Base-by-base conservation (phyloP, 2,888 invertebrate genomes). In the Ametastegia equiseti region DNA sequence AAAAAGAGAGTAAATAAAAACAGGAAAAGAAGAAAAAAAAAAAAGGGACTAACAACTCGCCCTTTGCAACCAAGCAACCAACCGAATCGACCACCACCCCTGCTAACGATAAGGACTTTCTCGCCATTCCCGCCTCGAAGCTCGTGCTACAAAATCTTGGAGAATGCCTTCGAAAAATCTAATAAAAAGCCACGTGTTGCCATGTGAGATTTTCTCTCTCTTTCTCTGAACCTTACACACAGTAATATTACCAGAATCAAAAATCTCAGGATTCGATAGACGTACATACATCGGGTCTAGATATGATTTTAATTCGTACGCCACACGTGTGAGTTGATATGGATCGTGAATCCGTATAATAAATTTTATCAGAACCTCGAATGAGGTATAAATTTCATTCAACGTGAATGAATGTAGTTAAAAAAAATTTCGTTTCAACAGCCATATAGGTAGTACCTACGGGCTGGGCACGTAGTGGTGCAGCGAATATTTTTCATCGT, bases 151-250 rank as follows among this genome's bases (percentile, higher is more conserved):
- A 33, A 73, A 47, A 75, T 45, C 45, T 42, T 42, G 19, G 27
- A 36, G 54, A 54, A 75, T 54, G 19, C 30, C n/a, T 33, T 50
- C 3, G 54, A 33, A 54, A 75, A 75, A 75, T 75, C 19, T 75
- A 54, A 75, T 75, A 75, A 36, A 75, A 75, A 54, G 19, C 73
- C 50, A 54, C 19, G 73, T 50, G 73, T 33, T 75, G 36, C 73
- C 73, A 54, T 11, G 23, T 36, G 71, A 30, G 71, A 45, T 47
- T 60, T 23, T 71, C 45, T 27, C 23, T 3, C 27, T 15, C 30
- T 71, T 27, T 27, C 23, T 3, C 27, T 15, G 13, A 7, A n/a
- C 13, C n/a, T 15, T 27, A 71, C 27, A 71, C 27, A 47, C 5
- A 42, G 23, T 27, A 23, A 71, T 23, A 45, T 45, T 27, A 11